Evolutionary conservation across 2,888 invertebrate genomes (phyloP), one percentile per base, ranked within the genome.

Genomic region (Atrina japonica): DNA sequence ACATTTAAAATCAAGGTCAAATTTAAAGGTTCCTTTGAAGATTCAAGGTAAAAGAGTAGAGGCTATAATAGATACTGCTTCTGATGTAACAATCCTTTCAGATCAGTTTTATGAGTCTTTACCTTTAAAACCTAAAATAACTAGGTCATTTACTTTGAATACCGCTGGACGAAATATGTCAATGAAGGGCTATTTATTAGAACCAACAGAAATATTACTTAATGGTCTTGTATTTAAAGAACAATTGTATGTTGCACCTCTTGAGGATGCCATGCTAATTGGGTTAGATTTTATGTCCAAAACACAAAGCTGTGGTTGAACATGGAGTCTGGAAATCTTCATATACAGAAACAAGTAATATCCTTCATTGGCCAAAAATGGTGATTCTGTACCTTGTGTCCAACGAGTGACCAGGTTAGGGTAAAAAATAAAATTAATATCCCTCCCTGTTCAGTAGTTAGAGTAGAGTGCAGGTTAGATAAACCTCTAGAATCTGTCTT

Each of bases 81-180:
- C 73, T 11, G 60, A 76, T n/a, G 70, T 73, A 0, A 72, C 74
- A 14, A 72, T 76, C 3, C 60, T 78, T 14, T 74, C 73, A 2
- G 73, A 72, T 27, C 47, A 49, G 23, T 50, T 76, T 3, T 76
- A 64, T 47, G 25, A 61, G 14, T 25, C 40, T 7, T 27, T 75
- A 1, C 53, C 30, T 25, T 41, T n/a, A 3, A 63, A 40, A 14
- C 74, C 74, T 18, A 16, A 18, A 1, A 66, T 50, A 18, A 21
- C 58, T 1, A 43, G 35, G 21, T 43, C 66, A 35, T 59, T 67
- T 1, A 55, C n/a, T 21, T 55, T 78, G 41, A 11, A 60, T 45
- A 59, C 66, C 7, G 76, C 70, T 6, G 74, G 74, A 0, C 18
- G 67, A 5, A 29, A 74, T 3, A 70, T 74, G 68, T 55, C 60